Evolutionary conservation across 2,888 invertebrate genomes (phyloP).

Genomic region (Clanis bilineata): DNA sequence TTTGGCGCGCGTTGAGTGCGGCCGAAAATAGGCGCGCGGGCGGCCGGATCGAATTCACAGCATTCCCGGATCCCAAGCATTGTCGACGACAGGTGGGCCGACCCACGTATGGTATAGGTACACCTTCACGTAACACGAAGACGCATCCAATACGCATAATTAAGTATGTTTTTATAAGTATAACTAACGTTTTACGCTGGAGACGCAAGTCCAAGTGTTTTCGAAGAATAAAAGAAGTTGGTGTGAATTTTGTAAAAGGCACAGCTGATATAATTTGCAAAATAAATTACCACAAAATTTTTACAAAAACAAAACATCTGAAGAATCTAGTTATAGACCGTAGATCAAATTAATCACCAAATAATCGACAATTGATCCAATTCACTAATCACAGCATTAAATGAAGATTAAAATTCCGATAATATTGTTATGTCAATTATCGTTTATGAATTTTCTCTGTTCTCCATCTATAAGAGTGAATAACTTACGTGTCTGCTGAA

Average conservation of each 20-base stretch:
- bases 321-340: no score
- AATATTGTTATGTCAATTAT: background rate
- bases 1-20: conserved; percentile 74
- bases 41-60: conserved; percentile 76
- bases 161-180: background rate
- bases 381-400: background rate
- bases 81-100: conserved; percentile 51
- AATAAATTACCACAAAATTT: no score
- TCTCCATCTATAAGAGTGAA: conserved; percentile 16
- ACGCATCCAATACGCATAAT: background rate
- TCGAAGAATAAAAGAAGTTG: no score
- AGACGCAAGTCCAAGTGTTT: no score
- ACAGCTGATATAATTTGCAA: no score
- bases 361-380: background rate
- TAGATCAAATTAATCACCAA: no score
- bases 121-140: background rate
- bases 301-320: no score
- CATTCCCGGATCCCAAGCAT: conserved; percentile 61
- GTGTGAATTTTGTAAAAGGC: no score
- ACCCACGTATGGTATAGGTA: background rate
- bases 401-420: background rate
- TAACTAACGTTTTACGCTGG: no score
- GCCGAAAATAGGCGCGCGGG: conserved; percentile 69
- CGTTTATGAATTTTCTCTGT: background rate
- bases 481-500: conserved; percentile 67